Base-by-base conservation (phyloP, 2,888 invertebrate species). In the Xestia c-nigrum region DNA sequence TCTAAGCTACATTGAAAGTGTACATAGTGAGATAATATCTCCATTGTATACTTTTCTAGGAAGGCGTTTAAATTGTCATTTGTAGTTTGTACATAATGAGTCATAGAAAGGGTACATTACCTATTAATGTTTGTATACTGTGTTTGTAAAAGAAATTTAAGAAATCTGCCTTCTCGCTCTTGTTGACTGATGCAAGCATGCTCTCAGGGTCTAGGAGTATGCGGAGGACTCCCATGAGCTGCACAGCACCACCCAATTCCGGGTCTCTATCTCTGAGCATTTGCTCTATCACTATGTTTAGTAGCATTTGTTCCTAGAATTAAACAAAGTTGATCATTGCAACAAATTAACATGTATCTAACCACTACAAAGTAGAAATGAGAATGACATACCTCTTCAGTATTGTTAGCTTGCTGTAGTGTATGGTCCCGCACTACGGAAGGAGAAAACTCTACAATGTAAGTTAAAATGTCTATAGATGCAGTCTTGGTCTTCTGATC, bases 61-160 rank as follows among this genome's bases (percentile, higher is more conserved):
- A 84, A 78, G 50, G 52, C 75, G 67, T 46, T 72, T 65, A 81
- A 61, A 81, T 65, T 55, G 59, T 69, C 19, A 67, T 83, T 80
- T 84, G 43, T 46, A 76, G 64, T 83, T 80, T 84, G 43, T 46
- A 76, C 65, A 74, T 64, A 74, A 68, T 74, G 72, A 85, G 70
- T 82, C 82, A 78, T 16, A 70, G n/a, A 84, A 72, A 75, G 40
- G 65, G 74, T 80, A 76, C 75, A 97, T 96, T 96, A 98, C 98
- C 98, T 96, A 99, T 99, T 89, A 99, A 97, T 74, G 99, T 98
- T 94, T 99, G 99, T 97, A 99, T 99, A 97, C 99, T 99, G 96
- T 99, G 98, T 95, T 99, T 99, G 97, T 99, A 99, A 97, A 99
- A 99, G 95, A 99, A 99, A 95, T 98, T 99, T 75, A 99, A 97